Evolutionary conservation across 2,113 vertebrate species (phyloP).

Genomic region (Mormyrus iriodes): DNA sequence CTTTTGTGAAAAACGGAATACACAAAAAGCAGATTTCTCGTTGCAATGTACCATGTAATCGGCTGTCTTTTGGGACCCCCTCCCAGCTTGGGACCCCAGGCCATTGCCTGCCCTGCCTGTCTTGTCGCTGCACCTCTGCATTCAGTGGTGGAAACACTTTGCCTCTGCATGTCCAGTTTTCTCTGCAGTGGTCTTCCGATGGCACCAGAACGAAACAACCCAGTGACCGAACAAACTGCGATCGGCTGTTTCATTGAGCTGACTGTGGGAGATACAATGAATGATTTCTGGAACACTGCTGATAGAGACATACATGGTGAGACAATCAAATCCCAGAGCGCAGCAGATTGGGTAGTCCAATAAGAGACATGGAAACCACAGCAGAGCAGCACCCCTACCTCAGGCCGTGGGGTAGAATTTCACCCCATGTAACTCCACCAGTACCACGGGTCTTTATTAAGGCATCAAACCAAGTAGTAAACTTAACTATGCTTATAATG

Average conservation of each 20-base stretch:
- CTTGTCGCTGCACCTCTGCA: not conserved
- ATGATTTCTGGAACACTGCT: constrained; percentile 58
- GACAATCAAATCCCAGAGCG: constrained; percentile 44
- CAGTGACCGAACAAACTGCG: not conserved
- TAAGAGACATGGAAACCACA: not conserved
- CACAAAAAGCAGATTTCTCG: too few species aligned
- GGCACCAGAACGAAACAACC: not conserved
- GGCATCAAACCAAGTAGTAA: not conserved
- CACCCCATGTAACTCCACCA: not conserved
- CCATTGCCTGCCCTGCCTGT: not conserved
- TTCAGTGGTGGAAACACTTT: not conserved
- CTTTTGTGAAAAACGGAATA: too few species aligned
- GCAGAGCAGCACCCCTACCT: not conserved
- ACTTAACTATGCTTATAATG: not conserved
- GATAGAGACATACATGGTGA: constrained; percentile 36
- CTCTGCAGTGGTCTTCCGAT: not conserved
- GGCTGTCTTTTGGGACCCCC: too few species aligned
- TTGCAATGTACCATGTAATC: too few species aligned
- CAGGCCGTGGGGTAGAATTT: not conserved
- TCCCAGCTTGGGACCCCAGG: too few species aligned
- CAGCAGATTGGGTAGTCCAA: constrained; percentile 36
- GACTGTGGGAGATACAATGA: constrained; percentile 39
- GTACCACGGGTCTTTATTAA: not conserved
- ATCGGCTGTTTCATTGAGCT: not conserved
- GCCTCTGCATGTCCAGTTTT: not conserved